Evolutionary conservation across 2,888 invertebrate genomes (phyloP).

Genomic region (Ptychoptera contaminata): DNA sequence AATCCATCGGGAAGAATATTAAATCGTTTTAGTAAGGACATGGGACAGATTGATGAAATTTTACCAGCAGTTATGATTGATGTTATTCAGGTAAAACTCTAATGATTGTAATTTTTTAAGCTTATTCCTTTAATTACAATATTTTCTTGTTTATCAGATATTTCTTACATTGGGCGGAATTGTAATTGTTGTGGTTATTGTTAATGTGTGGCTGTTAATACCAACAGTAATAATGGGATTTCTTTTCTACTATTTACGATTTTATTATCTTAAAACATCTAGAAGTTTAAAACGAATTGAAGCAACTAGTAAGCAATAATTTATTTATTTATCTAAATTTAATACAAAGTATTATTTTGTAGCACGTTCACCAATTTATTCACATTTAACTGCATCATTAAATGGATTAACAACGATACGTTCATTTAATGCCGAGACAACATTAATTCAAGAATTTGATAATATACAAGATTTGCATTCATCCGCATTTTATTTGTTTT

Average conservation of each 20-base stretch:
- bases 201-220: constrained; percentile 57
- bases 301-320: constrained; percentile 40
- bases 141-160: constrained; percentile 36
- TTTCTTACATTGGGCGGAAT: constrained; percentile 69
- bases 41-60: constrained; percentile 41
- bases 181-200: constrained; percentile 56
- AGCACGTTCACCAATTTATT: constrained; percentile 93
- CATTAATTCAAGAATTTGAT: constrained; percentile 65
- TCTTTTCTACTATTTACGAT: constrained; percentile 58
- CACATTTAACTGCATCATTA: constrained; percentile 75
- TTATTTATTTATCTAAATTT: neutral
- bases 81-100: constrained; percentile 26
- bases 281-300: constrained; percentile 67
- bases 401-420: constrained; percentile 85
- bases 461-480: constrained; percentile 73
- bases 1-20: constrained; percentile 72
- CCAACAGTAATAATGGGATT: constrained; percentile 54
- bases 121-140: neutral
- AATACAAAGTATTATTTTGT: constrained; percentile 13
- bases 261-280: constrained; percentile 64
- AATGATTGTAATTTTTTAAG: too few relatives aligned
- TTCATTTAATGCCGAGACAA: constrained; percentile 67
- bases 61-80: constrained; percentile 31
- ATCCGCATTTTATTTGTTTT: constrained; percentile 82
- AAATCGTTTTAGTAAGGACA: constrained; percentile 82